These are phyloP conservation scores for Aphaenogaster rudis DNA, from an alignment of 1,140 invertebrate genomes.

Conservation along the genomic window DNA sequence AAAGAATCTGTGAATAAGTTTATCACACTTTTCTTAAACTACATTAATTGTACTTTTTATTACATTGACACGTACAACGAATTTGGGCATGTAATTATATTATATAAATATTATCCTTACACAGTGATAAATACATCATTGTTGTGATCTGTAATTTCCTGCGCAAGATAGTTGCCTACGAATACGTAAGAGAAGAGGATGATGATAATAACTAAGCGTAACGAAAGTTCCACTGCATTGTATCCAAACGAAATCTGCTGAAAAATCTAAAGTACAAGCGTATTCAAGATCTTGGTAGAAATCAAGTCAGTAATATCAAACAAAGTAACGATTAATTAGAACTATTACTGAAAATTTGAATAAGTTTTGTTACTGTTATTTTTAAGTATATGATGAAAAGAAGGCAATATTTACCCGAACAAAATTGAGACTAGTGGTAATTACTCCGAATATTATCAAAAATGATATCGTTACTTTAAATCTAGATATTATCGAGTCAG, in stretches of 20 bases:
- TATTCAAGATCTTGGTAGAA: background rate
- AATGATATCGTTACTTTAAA: constrained; percentile 4
- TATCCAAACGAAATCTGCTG: background rate
- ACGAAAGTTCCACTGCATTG: background rate
- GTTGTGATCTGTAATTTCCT: constrained; percentile 37
- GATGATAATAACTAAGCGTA: background rate
- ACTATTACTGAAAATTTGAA: background rate
- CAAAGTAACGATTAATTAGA: background rate
- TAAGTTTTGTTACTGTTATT: background rate
- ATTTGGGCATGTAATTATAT: too few species aligned
- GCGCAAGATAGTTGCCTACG: background rate
- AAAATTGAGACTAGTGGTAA: background rate
- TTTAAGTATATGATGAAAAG: background rate
- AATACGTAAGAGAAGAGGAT: background rate
- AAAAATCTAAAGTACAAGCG: background rate
- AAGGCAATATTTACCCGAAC: background rate
- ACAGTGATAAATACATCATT: background rate
- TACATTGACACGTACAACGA: too few species aligned
- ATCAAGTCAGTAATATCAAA: background rate
- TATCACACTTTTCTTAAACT: too few species aligned
- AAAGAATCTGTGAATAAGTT: background rate
- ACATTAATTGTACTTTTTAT: too few species aligned
- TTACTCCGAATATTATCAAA: background rate
- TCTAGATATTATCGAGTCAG: background rate
- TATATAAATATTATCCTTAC: background rate